A percentile compares a stretch with the other conserved stretches of the same genome.
These are phyloP conservation scores for Parus major DNA, from an alignment of 2,113 vertebrate genomes.

Conservation along the genomic window DNA sequence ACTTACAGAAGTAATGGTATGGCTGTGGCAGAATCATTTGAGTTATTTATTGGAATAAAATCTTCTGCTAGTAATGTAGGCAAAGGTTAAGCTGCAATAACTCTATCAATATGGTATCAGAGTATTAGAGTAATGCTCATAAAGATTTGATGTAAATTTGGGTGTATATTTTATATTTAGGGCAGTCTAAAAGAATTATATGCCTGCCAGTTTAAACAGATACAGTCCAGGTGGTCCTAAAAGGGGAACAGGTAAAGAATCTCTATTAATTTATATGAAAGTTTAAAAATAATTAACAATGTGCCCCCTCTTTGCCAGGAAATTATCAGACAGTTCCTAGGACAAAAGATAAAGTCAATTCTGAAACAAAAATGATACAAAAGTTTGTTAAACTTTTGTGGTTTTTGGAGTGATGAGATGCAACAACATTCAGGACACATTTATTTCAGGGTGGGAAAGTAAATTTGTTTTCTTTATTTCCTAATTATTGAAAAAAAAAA, in stretches of 20 bases:
- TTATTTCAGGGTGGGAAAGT: background rate
- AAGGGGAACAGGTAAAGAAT: background rate
- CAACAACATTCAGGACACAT: background rate
- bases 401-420: background rate
- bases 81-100: background rate
- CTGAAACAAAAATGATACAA: background rate
- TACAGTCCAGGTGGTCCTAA: background rate
- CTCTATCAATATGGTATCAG: background rate
- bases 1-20: background rate
- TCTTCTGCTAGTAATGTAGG: background rate
- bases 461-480: background rate
- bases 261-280: background rate
- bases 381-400: background rate
- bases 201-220: background rate
- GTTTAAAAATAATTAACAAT: background rate
- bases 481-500: background rate
- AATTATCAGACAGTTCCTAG: background rate
- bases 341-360: background rate
- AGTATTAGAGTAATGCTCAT: background rate
- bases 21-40: background rate
- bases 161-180: background rate
- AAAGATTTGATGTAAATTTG: background rate
- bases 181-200: background rate
- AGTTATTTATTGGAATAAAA: background rate
- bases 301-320: background rate